Evolutionary conservation across 2,888 invertebrate genomes (phyloP), one percentile per base, ranked within the genome.

Genomic region (Heliconius hortense): DNA sequence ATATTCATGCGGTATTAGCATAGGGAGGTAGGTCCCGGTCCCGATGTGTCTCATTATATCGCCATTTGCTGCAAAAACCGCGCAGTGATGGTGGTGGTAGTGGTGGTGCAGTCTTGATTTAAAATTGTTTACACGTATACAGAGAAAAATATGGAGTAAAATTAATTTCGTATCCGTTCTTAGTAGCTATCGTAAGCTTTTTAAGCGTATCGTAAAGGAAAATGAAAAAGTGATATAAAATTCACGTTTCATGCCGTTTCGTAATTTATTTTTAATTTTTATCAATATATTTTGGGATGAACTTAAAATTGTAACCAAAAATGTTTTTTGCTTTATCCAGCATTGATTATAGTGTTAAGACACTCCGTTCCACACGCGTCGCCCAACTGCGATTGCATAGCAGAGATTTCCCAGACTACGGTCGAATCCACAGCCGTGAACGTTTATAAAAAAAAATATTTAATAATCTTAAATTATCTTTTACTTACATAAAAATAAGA

Each of bases 1-100:
- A 93, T 93, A 93, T 93, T 93, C 92, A 93, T 92, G 88, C 83
- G 80, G 85, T 90, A 92, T 92, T 92, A 90, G 90, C 89, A 90
- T 91, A 89, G 88, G 88, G 82, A 82, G 82, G 84, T 81, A 83
- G 84, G 82, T 84, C 87, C 84, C 84, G 83, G 84, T 81, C 84
- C 84, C 81, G 83, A 85, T 85, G 85, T 88, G 88, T 84, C 89
- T 88, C 91, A 93, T 93, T 92, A 93, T 93, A 88, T 92, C 87
- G 87, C 86, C 87, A 93, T 93, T 93, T 93, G 90, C 87, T 82
- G 86, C 91, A 91, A 92, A 93, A 93, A 91, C 64, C 73, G 66
- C 76, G 70, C 77, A 69, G 72, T 43, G 74, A 15, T 43, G 43
- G 43, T 43, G 43, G 43, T 0, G 13, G 39, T 39, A 4, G 48